Conservation (phyloP, 23 tunicate genomes). For the Oikopleura dioica region DNA sequence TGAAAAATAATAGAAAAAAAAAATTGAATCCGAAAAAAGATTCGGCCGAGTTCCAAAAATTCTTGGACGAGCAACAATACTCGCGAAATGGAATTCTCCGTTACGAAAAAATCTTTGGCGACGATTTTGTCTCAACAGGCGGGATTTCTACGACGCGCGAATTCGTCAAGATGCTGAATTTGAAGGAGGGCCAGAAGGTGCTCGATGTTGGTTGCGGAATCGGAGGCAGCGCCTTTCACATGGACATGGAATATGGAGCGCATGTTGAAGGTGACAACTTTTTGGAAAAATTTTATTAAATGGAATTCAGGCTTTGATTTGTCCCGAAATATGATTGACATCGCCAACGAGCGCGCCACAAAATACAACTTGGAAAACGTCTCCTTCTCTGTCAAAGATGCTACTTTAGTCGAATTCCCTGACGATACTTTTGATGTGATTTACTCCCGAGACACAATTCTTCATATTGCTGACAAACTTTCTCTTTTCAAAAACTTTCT, state of each 20-base stretch:
- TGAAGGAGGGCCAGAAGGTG: conserved; percentile 17
- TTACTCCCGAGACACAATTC: conserved; percentile 22
- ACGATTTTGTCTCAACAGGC: conserved; percentile 22
- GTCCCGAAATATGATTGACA: conserved; percentile 24
- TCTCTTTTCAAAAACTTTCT: conserved; percentile 16
- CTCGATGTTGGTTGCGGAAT: conserved; percentile 33
- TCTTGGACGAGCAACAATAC: conserved; percentile 17
- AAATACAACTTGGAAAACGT: conserved; percentile 21
- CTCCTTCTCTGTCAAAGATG: conserved; percentile 20
- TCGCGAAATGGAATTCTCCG: conserved; percentile 15
- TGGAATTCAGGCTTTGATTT: too few relatives aligned
- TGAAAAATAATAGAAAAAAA: too few relatives aligned
- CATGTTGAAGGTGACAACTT: neutral
- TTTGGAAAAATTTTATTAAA: conserved; percentile 8
- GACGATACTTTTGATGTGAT: conserved; percentile 18
- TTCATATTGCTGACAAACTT: conserved; percentile 17
- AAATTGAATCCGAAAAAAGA: neutral
- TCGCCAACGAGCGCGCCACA: conserved; percentile 10
- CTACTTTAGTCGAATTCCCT: conserved; percentile 13
- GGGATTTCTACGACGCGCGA: conserved; percentile 25
- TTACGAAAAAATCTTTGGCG: conserved; percentile 21
- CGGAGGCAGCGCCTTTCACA: conserved; percentile 23
- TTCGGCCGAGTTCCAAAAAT: conserved; percentile 18
- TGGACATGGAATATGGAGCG: conserved; percentile 9
- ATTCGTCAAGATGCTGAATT: neutral